phyloP scores from a whole-genome alignment of 2,797 vertebrate species.

The Poecilia picta region DNA sequence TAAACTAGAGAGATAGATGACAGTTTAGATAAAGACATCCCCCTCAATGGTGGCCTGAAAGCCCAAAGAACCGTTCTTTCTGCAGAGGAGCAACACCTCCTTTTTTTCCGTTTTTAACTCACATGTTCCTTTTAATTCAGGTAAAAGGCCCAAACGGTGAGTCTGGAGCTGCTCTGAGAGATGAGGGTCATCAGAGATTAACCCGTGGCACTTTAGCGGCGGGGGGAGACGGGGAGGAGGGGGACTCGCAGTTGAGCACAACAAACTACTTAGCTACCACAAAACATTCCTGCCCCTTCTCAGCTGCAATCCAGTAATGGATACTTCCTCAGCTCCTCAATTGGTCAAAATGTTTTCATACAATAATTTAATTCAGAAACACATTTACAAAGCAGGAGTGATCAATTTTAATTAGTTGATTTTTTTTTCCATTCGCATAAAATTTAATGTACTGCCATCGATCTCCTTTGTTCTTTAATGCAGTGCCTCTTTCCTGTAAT shows the following conservation, averaged over 20 bases:
- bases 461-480: constrained; percentile 90
- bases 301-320: constrained; percentile 88
- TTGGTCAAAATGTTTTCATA: constrained; percentile 92
- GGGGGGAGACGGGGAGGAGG: constrained; percentile 57
- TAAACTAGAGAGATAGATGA: constrained; percentile 75
- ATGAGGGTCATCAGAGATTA: constrained; percentile 80
- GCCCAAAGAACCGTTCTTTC: constrained; percentile 52
- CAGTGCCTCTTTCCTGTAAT: constrained; percentile 89
- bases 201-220: constrained; percentile 80
- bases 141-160: constrained; percentile 77
- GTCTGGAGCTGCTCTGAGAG: constrained; percentile 66
- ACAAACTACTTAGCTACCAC: constrained; percentile 84
- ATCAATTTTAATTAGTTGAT: constrained; percentile 92
- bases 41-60: constrained; percentile 57
- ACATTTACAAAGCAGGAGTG: constrained; percentile 90
- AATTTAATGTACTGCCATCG: constrained; percentile 89
- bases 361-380: constrained; percentile 92
- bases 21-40: constrained; percentile 71
- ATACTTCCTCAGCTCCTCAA: constrained; percentile 87
- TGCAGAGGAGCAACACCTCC: constrained; percentile 64
- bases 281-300: constrained; percentile 83
- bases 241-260: constrained; percentile 67
- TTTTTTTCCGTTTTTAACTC: constrained; percentile 57
- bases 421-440: constrained; percentile 86
- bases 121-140: constrained; percentile 80